Evolutionary conservation across 2,888 invertebrate genomes (phyloP).

Genomic region (Ectemnius cavifrons): DNA sequence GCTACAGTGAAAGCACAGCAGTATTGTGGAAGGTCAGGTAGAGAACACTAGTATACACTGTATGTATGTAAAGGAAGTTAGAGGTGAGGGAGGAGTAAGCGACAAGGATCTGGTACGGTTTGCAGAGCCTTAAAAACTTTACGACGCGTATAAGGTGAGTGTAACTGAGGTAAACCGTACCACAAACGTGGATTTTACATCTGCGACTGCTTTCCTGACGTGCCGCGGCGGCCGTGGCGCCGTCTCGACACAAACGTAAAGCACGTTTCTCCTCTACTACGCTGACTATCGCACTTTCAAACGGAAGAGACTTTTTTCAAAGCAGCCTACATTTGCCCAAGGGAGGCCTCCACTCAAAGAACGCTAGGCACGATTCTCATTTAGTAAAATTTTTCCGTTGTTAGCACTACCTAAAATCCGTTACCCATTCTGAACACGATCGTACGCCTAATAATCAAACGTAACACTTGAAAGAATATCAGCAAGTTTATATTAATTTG

Average conservation of each 20-base stretch:
- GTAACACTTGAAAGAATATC: too few relatives aligned
- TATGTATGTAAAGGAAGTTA: too few relatives aligned
- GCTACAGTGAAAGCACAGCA: too few relatives aligned
- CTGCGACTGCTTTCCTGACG: background rate
- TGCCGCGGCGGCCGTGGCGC: background rate
- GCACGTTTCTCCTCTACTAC: background rate
- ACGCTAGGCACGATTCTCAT: too few relatives aligned
- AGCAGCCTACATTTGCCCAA: background rate
- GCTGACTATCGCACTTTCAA: background rate
- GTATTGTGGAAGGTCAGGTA: too few relatives aligned
- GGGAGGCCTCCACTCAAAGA: too few relatives aligned
- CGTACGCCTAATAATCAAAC: too few relatives aligned
- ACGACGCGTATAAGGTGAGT: constrained; percentile 6
- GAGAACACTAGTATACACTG: too few relatives aligned
- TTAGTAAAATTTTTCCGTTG: too few relatives aligned
- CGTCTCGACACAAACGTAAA: background rate
- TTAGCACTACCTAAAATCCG: too few relatives aligned
- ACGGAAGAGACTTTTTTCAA: constrained; percentile 2
- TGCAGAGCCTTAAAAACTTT: constrained; percentile 6
- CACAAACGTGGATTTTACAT: constrained; percentile 4
- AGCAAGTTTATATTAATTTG: too few relatives aligned
- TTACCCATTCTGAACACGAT: too few relatives aligned
- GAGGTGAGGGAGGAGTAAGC: background rate
- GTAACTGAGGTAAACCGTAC: background rate
- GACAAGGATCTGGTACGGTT: background rate